phyloP scores from a whole-genome alignment of 2,888 invertebrate species.

The Julus scandinavius region DNA sequence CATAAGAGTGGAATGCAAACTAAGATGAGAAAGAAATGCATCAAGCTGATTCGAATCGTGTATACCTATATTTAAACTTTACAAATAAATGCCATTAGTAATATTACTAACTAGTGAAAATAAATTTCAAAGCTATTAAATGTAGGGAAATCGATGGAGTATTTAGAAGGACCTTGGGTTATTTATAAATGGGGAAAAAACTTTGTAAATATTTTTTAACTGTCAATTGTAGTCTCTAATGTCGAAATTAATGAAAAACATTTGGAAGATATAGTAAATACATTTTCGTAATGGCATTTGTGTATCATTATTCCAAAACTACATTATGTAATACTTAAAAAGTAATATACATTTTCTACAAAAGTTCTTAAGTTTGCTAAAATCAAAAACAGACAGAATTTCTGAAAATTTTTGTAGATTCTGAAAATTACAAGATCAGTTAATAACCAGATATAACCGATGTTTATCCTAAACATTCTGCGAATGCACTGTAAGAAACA shows the following conservation, averaged over 20 bases:
- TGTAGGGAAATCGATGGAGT: background rate
- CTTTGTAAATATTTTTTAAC: background rate
- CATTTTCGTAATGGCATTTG: too few species aligned
- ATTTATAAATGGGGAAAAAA: background rate
- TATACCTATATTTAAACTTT: background rate
- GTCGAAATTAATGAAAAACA: background rate
- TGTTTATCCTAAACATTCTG: too few species aligned
- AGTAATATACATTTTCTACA: too few species aligned
- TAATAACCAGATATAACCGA: too few species aligned
- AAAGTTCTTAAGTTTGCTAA: too few species aligned
- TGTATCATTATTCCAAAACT: too few species aligned
- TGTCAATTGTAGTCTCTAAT: background rate
- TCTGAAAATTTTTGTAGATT: too few species aligned
- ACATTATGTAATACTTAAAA: too few species aligned
- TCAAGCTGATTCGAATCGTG: background rate
- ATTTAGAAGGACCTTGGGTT: background rate
- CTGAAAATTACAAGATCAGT: too few species aligned
- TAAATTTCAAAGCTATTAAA: background rate
- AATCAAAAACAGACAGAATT: too few species aligned
- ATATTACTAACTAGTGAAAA: background rate
- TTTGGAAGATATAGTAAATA: background rate
- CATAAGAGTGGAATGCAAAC: conserved; percentile 21
- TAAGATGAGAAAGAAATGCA: background rate
- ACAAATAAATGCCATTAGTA: background rate
- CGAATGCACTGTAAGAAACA: too few species aligned